Conservation (phyloP, 2,113 vertebrate species). For the Cyrtonyx montezumae region DNA sequence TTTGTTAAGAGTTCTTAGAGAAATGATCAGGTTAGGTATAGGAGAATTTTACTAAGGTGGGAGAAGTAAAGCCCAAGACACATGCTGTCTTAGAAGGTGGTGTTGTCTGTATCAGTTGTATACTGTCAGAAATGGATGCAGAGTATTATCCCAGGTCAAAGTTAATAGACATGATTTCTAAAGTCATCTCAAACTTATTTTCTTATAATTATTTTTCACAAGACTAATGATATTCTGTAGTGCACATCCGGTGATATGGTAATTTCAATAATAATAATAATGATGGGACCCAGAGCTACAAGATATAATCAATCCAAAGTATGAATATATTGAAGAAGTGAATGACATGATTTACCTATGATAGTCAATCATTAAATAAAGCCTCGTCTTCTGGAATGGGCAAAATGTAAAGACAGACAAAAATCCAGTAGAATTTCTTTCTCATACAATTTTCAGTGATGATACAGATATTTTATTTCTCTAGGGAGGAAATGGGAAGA, state of each 20-base stretch:
- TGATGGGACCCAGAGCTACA: not conserved
- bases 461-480: slow-evolving; percentile 59
- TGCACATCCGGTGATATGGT: not conserved
- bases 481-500: slow-evolving; percentile 55
- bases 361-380: not conserved
- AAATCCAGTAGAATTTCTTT: slow-evolving; percentile 15
- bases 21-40: not conserved
- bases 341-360: not conserved
- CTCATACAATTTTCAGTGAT: slow-evolving; percentile 27
- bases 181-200: not conserved
- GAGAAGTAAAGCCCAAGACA: not conserved
- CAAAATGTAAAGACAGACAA: not conserved
- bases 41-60: not conserved
- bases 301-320: not conserved
- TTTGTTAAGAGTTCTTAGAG: not conserved
- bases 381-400: not conserved
- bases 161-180: not conserved
- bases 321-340: not conserved
- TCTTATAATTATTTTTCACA: not conserved
- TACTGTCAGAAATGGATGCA: not conserved
- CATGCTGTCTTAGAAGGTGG: not conserved
- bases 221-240: not conserved
- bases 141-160: not conserved
- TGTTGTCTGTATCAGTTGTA: not conserved
- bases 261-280: not conserved